Percentiles rank a stretch among this genome's conserved stretches.
Evolutionary conservation across 1,140 invertebrate species (phyloP).

Genomic region (Neotoxoptera formosana): DNA sequence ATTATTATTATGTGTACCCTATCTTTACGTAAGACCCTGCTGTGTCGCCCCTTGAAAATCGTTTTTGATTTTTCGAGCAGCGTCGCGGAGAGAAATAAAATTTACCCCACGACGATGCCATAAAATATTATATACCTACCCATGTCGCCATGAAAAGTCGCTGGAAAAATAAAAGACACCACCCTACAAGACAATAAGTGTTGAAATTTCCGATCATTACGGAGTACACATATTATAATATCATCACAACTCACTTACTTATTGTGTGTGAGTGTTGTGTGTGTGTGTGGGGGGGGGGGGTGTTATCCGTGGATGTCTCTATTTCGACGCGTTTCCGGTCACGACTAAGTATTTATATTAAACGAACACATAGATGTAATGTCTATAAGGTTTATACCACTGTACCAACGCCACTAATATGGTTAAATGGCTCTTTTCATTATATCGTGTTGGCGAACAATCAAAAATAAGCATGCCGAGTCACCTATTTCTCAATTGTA

Average conservation of each 20-base stretch:
- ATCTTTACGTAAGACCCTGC: background rate
- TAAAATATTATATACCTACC: too few relatives aligned
- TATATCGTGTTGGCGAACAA: background rate
- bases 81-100: background rate
- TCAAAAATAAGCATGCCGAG: background rate
- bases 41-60: background rate
- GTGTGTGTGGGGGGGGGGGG: too few relatives aligned
- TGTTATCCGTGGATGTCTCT: background rate
- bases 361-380: background rate
- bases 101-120: background rate
- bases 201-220: background rate
- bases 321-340: background rate
- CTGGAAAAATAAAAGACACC: background rate
- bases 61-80: background rate
- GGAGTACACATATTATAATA: background rate
- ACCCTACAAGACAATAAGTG: background rate
- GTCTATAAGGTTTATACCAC: background rate
- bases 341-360: background rate
- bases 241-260: background rate
- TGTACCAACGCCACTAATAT: background rate
- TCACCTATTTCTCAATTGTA: background rate
- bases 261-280: too few relatives aligned
- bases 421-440: background rate
- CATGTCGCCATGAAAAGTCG: background rate
- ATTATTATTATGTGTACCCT: background rate